A percentile compares a stretch with the other conserved stretches of the same genome.
Evolutionary conservation across 1,140 invertebrate genomes (phyloP).

Genomic region (Pomacea maculata): DNA sequence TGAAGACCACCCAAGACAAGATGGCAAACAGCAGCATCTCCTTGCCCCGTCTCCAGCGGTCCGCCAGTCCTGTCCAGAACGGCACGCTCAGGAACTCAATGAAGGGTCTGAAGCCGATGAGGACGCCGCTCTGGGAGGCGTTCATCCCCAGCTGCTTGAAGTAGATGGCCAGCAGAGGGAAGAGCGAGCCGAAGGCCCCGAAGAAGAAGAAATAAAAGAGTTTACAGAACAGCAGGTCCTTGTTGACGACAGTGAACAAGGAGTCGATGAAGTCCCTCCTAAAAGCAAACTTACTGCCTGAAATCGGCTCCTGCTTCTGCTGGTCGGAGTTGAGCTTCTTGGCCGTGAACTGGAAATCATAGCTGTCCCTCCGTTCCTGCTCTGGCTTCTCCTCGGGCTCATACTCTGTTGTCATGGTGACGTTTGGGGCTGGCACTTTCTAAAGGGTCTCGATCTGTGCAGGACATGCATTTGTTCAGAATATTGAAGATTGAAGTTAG

Average conservation of each 20-base stretch:
- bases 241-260: slow-evolving; percentile 56
- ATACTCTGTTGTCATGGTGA: slow-evolving; percentile 40
- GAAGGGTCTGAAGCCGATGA: slow-evolving; percentile 81
- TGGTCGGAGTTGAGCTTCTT: slow-evolving; percentile 25
- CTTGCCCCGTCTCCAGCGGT: slow-evolving; percentile 73
- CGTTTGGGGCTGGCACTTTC: slow-evolving; percentile 19
- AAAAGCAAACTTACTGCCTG: slow-evolving; percentile 64
- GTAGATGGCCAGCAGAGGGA: slow-evolving; percentile 97
- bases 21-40: slow-evolving; percentile 87
- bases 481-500: not conserved
- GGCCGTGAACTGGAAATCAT: slow-evolving; percentile 19
- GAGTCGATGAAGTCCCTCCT: slow-evolving; percentile 57
- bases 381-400: slow-evolving; percentile 44
- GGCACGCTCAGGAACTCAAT: slow-evolving; percentile 97
- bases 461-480: not conserved
- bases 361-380: slow-evolving; percentile 24
- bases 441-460: not conserved
- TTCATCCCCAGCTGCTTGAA: slow-evolving; percentile 99
- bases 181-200: slow-evolving; percentile 97
- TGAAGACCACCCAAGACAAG: slow-evolving; percentile 95
- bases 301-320: slow-evolving; percentile 31
- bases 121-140: slow-evolving; percentile 90
- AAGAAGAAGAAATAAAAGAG: slow-evolving; percentile 99
- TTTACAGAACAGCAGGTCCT: slow-evolving; percentile 60
- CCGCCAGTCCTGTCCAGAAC: slow-evolving; percentile 96